Conservation (phyloP, 2,888 invertebrate species). For the Artemia sp. region DNA sequence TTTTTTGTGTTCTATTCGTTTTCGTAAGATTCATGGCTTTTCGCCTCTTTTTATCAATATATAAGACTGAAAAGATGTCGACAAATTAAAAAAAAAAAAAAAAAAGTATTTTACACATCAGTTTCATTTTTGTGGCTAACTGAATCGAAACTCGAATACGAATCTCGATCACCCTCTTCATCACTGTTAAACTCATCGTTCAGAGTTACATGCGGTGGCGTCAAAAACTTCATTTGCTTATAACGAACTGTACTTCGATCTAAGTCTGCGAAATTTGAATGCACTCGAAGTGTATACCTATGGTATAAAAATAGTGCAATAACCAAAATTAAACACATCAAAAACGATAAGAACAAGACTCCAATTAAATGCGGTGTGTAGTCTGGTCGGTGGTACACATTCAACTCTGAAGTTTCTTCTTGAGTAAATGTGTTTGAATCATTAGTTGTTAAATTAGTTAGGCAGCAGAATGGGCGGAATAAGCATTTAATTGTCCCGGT, state of each 20-base stretch:
- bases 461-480: background rate
- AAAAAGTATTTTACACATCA: background rate
- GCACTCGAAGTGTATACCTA: background rate
- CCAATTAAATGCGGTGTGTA: background rate
- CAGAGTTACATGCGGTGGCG: background rate
- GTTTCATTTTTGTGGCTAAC: background rate
- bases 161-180: background rate
- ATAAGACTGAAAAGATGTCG: background rate
- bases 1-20: too few species aligned
- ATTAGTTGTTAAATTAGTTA: background rate
- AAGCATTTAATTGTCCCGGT: background rate
- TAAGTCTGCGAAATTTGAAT: background rate
- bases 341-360: background rate
- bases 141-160: background rate
- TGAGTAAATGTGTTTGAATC: background rate
- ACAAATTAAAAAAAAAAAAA: background rate
- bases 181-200: background rate
- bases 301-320: background rate
- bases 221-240: slow-evolving; percentile 9
- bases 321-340: background rate
- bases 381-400: background rate
- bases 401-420: background rate
- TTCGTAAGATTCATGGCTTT: too few species aligned
- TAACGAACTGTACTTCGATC: background rate
- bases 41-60: too few species aligned